Evolutionary conservation across 2,888 invertebrate species (phyloP), one percentile per base, ranked within the genome.

Genomic region (Sicus ferrugineus): DNA sequence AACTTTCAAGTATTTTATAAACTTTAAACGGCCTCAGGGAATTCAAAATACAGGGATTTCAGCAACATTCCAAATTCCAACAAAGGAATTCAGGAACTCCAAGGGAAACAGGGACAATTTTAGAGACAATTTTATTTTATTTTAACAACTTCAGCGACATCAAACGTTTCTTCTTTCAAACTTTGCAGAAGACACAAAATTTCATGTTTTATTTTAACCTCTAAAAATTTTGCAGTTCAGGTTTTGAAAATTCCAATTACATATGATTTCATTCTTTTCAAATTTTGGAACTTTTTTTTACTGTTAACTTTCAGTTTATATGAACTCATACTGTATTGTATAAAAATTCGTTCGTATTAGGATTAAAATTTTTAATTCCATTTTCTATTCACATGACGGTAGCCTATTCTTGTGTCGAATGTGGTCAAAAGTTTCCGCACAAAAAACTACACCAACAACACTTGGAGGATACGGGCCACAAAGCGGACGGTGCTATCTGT

Each of bases 401-500:
- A 84, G 84, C 79, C 54, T 85, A 81, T 74, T 81, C 83, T 19
- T 85, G 85, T 69, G 81, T 79, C 28, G 82, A 84, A 77, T 85
- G 85, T 74, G 84, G 83, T 26, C 75, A 80, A 70, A 84, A 83
- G 73, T 82, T 85, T 74, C 79, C 83, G 31, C 81, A 82, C 61
- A 83, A 83, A 75, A 84, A 84, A 74, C 76, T 84, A 34, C 84
- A 85, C 73, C 79, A 79, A 70, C 82, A 85, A 68, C 85, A 85
- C 77, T 78, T 85, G 70, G 83, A 85, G 67, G 83, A 83, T 70
- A 80, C 83, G 58, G 84, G 84, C 59, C 85, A 85, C 77, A 84
- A 84, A 75, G 81, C 81, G 50, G 85, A 85, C 66, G 85, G 85
- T 75, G 83, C 84, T 75, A 84, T 84, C 68, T 85, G 85, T 70